Evolutionary conservation across 2,888 invertebrate species (phyloP), one percentile per base, ranked within the genome.

Genomic region (Molanna angustata): DNA sequence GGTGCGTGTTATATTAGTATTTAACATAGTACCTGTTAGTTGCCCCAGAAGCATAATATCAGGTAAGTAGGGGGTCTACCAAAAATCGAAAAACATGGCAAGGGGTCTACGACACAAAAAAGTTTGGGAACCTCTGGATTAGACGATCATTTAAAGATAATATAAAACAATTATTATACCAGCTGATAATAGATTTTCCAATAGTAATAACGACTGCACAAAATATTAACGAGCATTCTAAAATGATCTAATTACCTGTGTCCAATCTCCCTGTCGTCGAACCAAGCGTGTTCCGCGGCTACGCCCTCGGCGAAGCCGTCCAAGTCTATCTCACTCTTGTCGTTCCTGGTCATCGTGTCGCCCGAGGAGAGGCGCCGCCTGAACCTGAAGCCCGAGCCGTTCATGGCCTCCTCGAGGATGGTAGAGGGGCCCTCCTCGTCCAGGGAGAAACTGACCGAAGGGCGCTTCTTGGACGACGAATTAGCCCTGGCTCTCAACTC

Each of bases 401-500:
- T 62, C n/a, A 73, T 74, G 62, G 73, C 73, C 62, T 69, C 67
- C 4, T 68, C 64, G 47, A 74, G 74, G 17, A 65, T 72, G 60
- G 69, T 63, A 7, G 75, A 58, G 60, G 76, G 58, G 61, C 71
- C 64, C 65, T 75, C 74, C 60, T 73, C 67, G 13, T 51, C 73
- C 16, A 72, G 66, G 16, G 72, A 60, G 58, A 73, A 74, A 53
- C 69, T 69, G 52, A 76, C 69, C 40, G 69, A 67, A 2, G 75
- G 70, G 41, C 67, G 67, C 57, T 71, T 72, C 57, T 69, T 70
- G 2, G 74, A 71, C 22, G 64, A 60, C 0, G 80, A 80, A 65
- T 81, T 82, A 3, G 81, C 78, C 63, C 82, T 78, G 62, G 79
- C 79, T 63, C 82, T 75, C 62, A 82, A 72, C 32, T 78, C 74